phyloP scores from a whole-genome alignment of 2,888 invertebrate genomes.

The Creontiades dilutus region DNA sequence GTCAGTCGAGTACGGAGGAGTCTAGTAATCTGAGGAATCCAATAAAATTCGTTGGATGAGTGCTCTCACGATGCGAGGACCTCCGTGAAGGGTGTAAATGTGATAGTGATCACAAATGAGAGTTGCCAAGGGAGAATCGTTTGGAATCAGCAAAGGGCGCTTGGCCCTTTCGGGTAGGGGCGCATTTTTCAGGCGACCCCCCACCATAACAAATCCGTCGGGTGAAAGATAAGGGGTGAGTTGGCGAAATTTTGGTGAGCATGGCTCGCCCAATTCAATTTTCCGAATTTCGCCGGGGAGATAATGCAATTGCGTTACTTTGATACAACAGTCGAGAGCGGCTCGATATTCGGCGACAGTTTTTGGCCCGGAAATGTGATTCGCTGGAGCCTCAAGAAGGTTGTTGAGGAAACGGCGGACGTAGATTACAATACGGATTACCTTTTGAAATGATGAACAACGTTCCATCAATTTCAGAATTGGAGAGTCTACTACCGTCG shows the following conservation, averaged over 20 bases:
- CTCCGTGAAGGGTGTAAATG: slow-evolving; percentile 72
- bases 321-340: neutral
- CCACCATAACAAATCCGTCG: slow-evolving; percentile 48
- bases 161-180: slow-evolving; percentile 36
- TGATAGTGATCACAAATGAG: no score
- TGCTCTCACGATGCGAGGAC: slow-evolving; percentile 70
- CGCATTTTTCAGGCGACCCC: slow-evolving; percentile 31
- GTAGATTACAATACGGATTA: neutral
- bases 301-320: neutral
- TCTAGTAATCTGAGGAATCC: slow-evolving; percentile 53
- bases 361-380: slow-evolving; percentile 20
- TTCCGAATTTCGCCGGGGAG: neutral
- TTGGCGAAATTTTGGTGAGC: neutral
- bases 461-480: neutral
- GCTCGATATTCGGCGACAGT: neutral
- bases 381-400: neutral
- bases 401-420: slow-evolving; percentile 26
- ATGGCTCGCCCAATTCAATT: neutral
- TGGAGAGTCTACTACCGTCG: neutral
- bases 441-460: neutral
- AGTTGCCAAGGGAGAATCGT: slow-evolving; percentile 72
- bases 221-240: slow-evolving; percentile 32
- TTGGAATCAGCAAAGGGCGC: slow-evolving; percentile 66
- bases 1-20: slow-evolving; percentile 36
- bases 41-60: slow-evolving; percentile 29